A percentile compares a stretch with the other conserved stretches of the same genome.
Conservation (phyloP, 2,888 invertebrate genomes). For the Yponomeuta sedellus region DNA sequence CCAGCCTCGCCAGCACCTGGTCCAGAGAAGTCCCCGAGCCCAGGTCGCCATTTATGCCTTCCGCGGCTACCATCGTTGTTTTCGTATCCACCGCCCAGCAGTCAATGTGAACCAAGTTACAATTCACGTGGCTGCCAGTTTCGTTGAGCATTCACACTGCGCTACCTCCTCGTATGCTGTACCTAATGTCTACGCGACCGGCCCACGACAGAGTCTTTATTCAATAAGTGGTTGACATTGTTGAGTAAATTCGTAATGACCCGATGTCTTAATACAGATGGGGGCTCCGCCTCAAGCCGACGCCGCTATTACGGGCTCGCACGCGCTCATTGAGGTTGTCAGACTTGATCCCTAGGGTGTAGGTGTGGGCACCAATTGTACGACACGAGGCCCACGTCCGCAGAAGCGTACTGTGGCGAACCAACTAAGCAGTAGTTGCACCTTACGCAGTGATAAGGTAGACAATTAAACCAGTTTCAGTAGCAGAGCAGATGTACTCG, state of each 20-base stretch:
- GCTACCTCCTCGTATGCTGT: no score
- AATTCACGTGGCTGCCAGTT: no score
- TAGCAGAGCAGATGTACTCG: no score
- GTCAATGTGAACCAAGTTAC: no score
- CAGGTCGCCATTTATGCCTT: slow-evolving; percentile 7
- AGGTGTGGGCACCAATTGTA: neutral
- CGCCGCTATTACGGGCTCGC: neutral
- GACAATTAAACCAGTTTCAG: no score
- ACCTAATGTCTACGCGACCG: no score
- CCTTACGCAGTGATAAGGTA: neutral
- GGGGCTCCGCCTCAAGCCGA: no score
- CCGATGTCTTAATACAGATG: no score
- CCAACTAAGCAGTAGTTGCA: neutral
- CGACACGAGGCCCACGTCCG: neutral
- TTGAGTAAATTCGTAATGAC: no score
- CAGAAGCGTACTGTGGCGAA: neutral
- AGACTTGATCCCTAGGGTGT: neutral
- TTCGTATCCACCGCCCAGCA: neutral
- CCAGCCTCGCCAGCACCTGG: slow-evolving; percentile 54
- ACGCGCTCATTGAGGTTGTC: neutral
- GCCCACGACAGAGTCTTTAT: no score
- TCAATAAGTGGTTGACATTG: no score
- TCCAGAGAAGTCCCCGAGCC: slow-evolving; percentile 48
- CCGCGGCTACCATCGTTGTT: neutral
- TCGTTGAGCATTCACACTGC: no score